Evolutionary conservation across 1,140 invertebrate species (phyloP).

Genomic region (Teleogryllus occipitalis): DNA sequence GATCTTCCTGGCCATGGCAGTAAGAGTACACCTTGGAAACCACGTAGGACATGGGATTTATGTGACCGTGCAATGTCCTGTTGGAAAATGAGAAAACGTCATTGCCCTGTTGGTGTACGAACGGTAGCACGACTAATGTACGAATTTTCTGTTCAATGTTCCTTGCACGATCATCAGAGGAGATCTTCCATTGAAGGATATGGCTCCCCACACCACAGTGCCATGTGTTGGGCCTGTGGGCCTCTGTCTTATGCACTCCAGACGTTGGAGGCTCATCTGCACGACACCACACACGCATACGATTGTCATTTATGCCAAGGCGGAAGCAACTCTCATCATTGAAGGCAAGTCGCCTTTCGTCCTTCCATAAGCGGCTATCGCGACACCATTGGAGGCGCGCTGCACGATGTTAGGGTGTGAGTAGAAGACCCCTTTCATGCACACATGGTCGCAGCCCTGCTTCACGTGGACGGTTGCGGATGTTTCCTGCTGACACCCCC

Average conservation of each 20-base stretch:
- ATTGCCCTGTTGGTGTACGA: background rate
- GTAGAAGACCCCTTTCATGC: background rate
- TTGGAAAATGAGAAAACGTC: background rate
- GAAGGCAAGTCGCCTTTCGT: background rate
- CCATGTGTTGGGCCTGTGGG: background rate
- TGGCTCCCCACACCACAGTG: background rate
- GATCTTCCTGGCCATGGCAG: background rate
- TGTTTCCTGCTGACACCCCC: background rate
- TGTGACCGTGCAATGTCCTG: background rate
- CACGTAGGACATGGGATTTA: background rate
- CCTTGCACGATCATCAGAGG: background rate
- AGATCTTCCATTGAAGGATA: background rate
- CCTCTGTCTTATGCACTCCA: background rate
- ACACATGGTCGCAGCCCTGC: background rate
- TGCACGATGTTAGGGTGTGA: background rate
- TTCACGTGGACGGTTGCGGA: background rate
- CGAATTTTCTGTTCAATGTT: background rate
- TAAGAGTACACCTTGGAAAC: background rate
- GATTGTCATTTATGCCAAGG: background rate
- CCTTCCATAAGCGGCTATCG: background rate
- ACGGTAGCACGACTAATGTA: background rate
- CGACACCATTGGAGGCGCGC: background rate
- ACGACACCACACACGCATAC: background rate
- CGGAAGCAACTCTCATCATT: background rate
- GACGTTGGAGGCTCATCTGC: background rate